Percentiles rank a stretch among this genome's conserved stretches.
Conservation (phyloP, 2,888 invertebrate genomes). For the Magallana nippona region DNA sequence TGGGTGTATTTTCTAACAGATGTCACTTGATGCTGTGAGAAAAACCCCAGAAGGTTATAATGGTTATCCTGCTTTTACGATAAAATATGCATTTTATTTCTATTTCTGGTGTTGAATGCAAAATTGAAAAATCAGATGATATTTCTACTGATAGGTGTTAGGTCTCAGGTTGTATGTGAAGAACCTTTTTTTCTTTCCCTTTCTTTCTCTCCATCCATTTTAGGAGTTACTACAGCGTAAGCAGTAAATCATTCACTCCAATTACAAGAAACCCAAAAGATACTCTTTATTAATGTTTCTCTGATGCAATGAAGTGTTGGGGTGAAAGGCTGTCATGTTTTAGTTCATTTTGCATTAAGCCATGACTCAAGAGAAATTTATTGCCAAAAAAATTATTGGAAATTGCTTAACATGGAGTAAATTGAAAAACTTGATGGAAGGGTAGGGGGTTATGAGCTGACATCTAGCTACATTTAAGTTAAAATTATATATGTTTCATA, state of each 20-base stretch:
- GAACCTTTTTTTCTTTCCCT: no score
- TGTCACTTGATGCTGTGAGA: not conserved
- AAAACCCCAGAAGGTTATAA: not conserved
- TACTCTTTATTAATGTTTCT: conserved; percentile 17
- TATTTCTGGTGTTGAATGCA: not conserved
- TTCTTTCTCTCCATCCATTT: no score
- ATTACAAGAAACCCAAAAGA: conserved; percentile 16
- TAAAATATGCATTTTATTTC: not conserved
- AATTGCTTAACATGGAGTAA: not conserved
- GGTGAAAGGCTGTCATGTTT: conserved; percentile 14
- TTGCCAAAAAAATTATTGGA: not conserved
- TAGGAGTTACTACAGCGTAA: not conserved
- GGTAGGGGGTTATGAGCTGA: no score
- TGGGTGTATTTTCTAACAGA: conserved; percentile 22
- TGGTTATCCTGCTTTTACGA: not conserved
- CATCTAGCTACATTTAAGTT: no score
- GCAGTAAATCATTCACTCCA: not conserved
- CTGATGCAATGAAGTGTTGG: conserved; percentile 8
- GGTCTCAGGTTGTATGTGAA: no score
- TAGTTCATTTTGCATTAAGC: conserved; percentile 10
- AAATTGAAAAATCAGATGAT: no score
- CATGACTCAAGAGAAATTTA: conserved; percentile 19
- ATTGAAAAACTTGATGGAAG: not conserved
- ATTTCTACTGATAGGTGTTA: no score
- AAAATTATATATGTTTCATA: no score